Evolutionary conservation across 2,888 invertebrate genomes (phyloP), one percentile per base, ranked within the genome.

Genomic region (Amphipyra berbera): DNA sequence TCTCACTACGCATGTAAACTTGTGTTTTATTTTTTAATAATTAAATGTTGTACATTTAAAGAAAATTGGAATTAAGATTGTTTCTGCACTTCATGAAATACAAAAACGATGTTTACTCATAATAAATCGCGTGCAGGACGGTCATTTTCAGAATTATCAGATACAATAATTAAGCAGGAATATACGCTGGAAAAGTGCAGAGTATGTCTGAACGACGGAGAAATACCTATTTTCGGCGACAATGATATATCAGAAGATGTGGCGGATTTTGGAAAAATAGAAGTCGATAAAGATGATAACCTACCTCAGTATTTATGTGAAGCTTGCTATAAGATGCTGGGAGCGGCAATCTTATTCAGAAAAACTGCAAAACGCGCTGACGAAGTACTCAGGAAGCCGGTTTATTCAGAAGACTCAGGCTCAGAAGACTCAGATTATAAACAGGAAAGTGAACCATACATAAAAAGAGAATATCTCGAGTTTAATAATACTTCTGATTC

Each of bases 301-400:
- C 58, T 72, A 1, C 84, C 84, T 0, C 78, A 83, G 48, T 68
- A 73, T 55, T 21, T 84, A 40, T 84, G 84, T 48, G 60, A 66
- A 13, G 27, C 42, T 12, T 85, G 83, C 38, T 41, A 53, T 45
- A 52, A 61, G 2, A 44, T 80, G 14, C 61, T 84, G 2, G 61
- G 73, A 55, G 60, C 73, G 0, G 83, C 82, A 12, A 69, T 79
- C 5, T 12, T 69, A n/a, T 83, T 85, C 45, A 70, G 82, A 38
- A 61, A 68, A 38, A 74, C 63, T 0, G 83, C 81, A 5, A 61
- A 73, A 54, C 67, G 59, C 47, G 62, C 82, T 13, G 70, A 81
- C 1, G 30, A 69, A 27, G 42, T 66, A 7, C 67, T 81, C 5
- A 66, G 33, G 15, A 57, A 37, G 10, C 10, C 2, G 7, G 8